A percentile compares a stretch with the other conserved stretches of the same genome.
Evolutionary conservation across 2,888 invertebrate genomes (phyloP).

Genomic region (Asteroscopus sphinx): DNA sequence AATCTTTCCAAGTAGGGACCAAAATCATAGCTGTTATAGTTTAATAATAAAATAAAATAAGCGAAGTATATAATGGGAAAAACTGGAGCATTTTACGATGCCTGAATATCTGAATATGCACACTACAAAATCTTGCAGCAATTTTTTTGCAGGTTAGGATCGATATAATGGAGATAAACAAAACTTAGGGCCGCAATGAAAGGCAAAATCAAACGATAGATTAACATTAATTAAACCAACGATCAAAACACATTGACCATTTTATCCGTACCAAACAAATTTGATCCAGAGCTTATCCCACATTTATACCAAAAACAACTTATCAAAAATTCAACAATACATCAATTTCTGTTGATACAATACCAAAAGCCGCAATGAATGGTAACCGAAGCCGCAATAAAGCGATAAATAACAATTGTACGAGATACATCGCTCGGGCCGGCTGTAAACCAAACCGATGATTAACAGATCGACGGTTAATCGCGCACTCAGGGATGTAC

Average conservation of each 20-base stretch:
- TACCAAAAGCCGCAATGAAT: constrained; percentile 44
- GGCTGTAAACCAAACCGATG: constrained; percentile 80
- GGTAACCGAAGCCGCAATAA: constrained; percentile 60
- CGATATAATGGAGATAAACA: too few species aligned
- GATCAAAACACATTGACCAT: not conserved
- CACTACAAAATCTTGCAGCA: too few species aligned
- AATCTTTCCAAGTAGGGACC: too few species aligned
- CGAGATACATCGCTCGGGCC: constrained; percentile 70
- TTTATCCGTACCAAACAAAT: not conserved
- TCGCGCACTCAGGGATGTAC: constrained; percentile 60
- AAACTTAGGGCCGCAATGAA: not conserved
- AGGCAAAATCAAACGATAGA: not conserved
- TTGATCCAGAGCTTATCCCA: not conserved
- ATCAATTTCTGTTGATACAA: constrained; percentile 38
- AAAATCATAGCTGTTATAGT: too few species aligned
- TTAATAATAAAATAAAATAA: too few species aligned
- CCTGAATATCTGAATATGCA: too few species aligned
- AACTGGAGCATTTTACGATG: too few species aligned
- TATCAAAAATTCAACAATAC: constrained; percentile 41
- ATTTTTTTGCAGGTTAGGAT: too few species aligned
- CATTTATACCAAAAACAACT: constrained; percentile 21
- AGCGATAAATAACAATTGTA: constrained; percentile 83
- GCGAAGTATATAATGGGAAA: too few species aligned
- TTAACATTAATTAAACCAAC: not conserved
- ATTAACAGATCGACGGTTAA: constrained; percentile 85